These are phyloP conservation scores for Tarsius wallacei DNA, from an alignment of 2,797 vertebrate genomes.

Conservation along the genomic window DNA sequence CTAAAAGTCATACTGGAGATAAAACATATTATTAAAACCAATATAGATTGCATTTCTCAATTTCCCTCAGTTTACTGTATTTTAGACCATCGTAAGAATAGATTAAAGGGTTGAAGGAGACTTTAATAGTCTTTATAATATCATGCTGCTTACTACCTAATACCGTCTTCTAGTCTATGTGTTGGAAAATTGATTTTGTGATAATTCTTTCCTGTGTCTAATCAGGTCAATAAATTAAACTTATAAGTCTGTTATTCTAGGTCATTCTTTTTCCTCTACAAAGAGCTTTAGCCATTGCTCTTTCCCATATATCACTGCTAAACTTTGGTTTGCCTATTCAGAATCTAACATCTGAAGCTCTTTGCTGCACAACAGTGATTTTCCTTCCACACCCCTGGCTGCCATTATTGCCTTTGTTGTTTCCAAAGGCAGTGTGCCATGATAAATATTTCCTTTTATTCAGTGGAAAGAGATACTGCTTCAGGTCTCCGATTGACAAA, in stretches of 20 bases:
- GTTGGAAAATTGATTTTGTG: conserved; percentile 79
- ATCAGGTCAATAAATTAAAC: conserved; percentile 80
- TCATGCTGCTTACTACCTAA: conserved; percentile 18
- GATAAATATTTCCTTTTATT: conserved; percentile 29
- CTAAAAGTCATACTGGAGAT: conserved; percentile 44
- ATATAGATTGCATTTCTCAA: conserved; percentile 38
- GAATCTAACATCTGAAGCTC: background rate
- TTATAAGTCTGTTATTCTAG: conserved; percentile 70
- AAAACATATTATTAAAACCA: conserved; percentile 63
- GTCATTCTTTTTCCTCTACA: conserved; percentile 37
- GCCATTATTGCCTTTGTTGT: conserved; percentile 31
- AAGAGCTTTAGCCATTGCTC: conserved; percentile 44
- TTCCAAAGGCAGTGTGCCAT: conserved; percentile 6
- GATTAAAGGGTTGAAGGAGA: background rate
- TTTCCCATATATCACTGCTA: background rate
- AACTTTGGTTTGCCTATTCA: background rate
- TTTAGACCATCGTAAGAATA: conserved; percentile 55
- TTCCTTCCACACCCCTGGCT: background rate
- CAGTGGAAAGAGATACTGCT: background rate
- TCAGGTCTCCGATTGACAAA: conserved; percentile 55
- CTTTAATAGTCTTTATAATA: conserved; percentile 59
- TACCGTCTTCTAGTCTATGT: conserved; percentile 30
- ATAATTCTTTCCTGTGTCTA: conserved; percentile 78
- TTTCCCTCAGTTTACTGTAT: conserved; percentile 41
- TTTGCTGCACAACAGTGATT: background rate